Base-by-base conservation (phyloP, 2,113 vertebrate species). In the Platichthys flesus region DNA sequence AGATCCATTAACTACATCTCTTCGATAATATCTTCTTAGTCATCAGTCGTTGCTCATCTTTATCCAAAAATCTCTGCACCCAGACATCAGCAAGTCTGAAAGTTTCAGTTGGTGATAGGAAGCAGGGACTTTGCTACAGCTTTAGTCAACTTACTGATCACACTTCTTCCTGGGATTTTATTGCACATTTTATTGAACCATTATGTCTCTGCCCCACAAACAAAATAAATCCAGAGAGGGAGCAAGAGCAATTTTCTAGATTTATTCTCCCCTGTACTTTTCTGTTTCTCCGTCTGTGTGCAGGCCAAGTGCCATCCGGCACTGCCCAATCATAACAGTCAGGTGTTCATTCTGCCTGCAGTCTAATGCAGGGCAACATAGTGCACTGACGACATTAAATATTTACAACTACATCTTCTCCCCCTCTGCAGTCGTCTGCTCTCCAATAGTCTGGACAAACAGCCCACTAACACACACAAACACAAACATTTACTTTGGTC, bases 391-490 rank as follows among this genome's bases (percentile, higher is more conserved):
- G 9, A 42, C 83, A 91, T 91, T 78, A 91, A 91, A 90, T 91
- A 91, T 93, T 93, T 90, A 93, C 80, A 69, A 28, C 81, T 80
- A 92, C 90, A 92, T 90, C 89, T 88, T 83, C 68, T 77, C 75
- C 64, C 56, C 66, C 35, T 84, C 83, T 69, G 74, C 67, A 54
- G 45, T 70, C 21, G 6, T 76, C 87, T 76, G 61, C 76, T 73
- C 72, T 86, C 42, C 81, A 74, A 63, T 52, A 68, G 73, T 85
- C 70, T 77, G 67, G 73, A 76, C 84, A 82, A 89, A 83, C 73
- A 75, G 68, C 28, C 55, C 26, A 21, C 28, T 10, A 28, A 24
- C 55, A 45, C 59, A 63, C 52, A 55, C 73, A 61, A 69, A 61
- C 35, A 74, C 35, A 71, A 69, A 74, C 51, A 14, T 16, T 14